Conservation (phyloP, 2,113 vertebrate genomes). For the Forbesichthys agassizii region DNA sequence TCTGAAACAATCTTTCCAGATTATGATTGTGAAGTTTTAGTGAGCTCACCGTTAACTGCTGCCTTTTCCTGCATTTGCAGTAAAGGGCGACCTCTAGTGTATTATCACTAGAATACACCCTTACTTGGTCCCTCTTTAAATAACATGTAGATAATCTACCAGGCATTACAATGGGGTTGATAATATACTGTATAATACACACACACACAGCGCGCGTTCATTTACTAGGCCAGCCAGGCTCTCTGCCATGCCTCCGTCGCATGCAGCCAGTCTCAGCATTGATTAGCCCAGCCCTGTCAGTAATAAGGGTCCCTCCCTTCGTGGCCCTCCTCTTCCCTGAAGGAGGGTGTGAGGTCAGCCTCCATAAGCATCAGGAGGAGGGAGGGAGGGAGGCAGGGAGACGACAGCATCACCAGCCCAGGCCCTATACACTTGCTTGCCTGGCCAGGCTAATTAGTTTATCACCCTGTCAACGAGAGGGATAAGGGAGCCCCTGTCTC, state of each 20-base stretch:
- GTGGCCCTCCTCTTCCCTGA: neutral
- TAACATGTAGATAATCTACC: no score
- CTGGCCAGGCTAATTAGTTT: constrained; percentile 92
- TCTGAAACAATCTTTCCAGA: no score
- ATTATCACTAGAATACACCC: no score
- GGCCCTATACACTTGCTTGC: constrained; percentile 30
- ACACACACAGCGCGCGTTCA: neutral
- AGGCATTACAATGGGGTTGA: no score
- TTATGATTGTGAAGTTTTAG: no score
- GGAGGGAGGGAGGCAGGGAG: neutral
- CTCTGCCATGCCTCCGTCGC: neutral
- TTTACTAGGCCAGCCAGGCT: no score
- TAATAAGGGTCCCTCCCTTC: constrained; percentile 20
- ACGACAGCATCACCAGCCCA: neutral
- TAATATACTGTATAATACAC: neutral
- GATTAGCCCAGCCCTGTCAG: constrained; percentile 80
- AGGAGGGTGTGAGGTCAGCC: constrained; percentile 29
- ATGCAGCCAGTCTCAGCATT: constrained; percentile 62
- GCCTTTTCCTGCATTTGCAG: no score
- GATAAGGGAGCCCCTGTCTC: constrained; percentile 85
- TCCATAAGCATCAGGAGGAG: constrained; percentile 1
- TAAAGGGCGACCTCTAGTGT: no score
- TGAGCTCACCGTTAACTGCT: no score
- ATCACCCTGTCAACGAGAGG: constrained; percentile 91
- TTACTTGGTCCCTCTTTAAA: no score